Base-by-base conservation (phyloP, 2,797 vertebrate genomes). In the Anas flavirostris region DNA sequence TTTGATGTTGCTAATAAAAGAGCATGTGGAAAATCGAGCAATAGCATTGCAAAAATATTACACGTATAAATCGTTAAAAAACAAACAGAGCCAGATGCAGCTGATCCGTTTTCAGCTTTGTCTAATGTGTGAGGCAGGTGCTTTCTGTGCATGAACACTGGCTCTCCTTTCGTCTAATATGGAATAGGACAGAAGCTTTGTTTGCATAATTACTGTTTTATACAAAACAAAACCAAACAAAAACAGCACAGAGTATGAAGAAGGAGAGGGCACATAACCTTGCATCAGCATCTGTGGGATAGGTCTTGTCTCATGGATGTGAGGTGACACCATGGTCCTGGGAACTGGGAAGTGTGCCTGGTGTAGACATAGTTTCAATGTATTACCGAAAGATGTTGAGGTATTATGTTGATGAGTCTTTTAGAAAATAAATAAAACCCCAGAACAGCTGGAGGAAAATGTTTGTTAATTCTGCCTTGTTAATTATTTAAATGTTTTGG, bases 1-100 rank as follows among this genome's bases (percentile, higher is more conserved):
- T 95, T 93, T 89, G 91, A 89, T 91, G 82, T 66, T 86, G 66
- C 48, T 93, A 93, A 66, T 91, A 87, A 90, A 95, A 91, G 48
- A 87, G 29, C 82, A 78, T 60, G 79, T 87, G 91, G 88, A 82
- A 85, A 85, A 82, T 75, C 31, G 22, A 91, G 44, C 69, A 78
- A 62, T 69, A 74, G 39, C 53, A 33, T 55, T 72, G 63, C 72
- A 79, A 85, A 79, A 95, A 79, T 50, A 82, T 68, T 78, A 16
- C 67, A 19, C 12, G 7, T 37, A 75, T 68, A 82, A 85, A 87
- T 78, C 56, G 82, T 72, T 81, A 48, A 85, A 68, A 87, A 82
- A 3, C 58, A 74, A 84, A 75, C 12, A 31, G 53, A 55, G 31
- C 79, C 85, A 84, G 67, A 93, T 87, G 91, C 62, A 73, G 29